A percentile compares a stretch with the other conserved stretches of the same genome.
Conservation (phyloP, 1,140 invertebrate genomes). For the Bombus consobrinus region DNA sequence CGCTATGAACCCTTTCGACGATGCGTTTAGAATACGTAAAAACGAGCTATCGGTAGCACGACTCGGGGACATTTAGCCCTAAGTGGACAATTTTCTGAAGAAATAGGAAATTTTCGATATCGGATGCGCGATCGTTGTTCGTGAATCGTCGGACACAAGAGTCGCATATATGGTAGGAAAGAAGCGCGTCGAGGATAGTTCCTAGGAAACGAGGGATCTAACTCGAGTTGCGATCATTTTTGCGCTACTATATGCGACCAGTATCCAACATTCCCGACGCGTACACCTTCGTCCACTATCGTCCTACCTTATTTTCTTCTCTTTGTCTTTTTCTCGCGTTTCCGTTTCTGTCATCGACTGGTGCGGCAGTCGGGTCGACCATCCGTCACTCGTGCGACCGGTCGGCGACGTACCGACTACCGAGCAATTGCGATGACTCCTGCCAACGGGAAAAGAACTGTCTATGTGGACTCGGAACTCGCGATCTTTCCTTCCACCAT, state of each 20-base stretch:
- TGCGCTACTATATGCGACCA: conserved; percentile 40
- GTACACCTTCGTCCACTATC: conserved; percentile 49
- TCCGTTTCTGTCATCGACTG: conserved; percentile 46
- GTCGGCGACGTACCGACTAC: neutral
- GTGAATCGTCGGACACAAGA: neutral
- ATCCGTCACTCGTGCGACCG: conserved; percentile 42
- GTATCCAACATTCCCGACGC: conserved; percentile 53
- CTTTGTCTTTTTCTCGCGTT: conserved; percentile 51
- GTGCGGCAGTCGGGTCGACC: neutral
- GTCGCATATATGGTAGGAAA: conserved; percentile 55
- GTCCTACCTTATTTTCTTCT: conserved; percentile 21
- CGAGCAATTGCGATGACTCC: conserved; percentile 13
- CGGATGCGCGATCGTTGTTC: conserved; percentile 17
- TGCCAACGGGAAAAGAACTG: too few species aligned
- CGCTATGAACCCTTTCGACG: neutral
- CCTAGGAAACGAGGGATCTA: conserved; percentile 53
- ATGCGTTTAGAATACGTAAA: conserved; percentile 17
- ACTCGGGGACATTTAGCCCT: neutral
- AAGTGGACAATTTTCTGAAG: neutral
- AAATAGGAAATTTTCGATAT: conserved; percentile 30
- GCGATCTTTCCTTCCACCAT: conserved; percentile 38
- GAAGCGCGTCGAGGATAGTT: conserved; percentile 49
- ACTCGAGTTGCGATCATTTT: conserved; percentile 48
- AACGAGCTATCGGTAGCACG: neutral
- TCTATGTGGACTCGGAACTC: too few species aligned